phyloP scores from a whole-genome alignment of 1,140 invertebrate genomes.

The Caerostris extrusa region DNA sequence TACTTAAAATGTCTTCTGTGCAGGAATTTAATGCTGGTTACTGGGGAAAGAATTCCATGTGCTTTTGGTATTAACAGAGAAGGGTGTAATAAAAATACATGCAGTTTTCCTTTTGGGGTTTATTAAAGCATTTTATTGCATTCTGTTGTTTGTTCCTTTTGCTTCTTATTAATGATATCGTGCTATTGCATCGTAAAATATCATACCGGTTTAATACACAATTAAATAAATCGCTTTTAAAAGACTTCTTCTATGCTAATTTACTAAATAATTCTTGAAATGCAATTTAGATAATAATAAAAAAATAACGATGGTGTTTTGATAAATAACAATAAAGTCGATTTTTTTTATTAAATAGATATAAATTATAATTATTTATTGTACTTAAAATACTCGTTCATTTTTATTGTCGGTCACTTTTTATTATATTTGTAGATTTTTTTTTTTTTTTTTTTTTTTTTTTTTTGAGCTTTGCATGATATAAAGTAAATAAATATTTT shows the following conservation, averaged over 20 bases:
- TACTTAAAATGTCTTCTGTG: not conserved
- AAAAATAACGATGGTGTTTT: not conserved
- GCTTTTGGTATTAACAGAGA: not conserved
- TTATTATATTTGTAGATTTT: not conserved
- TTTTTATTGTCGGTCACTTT: too few species aligned
- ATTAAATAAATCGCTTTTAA: not conserved
- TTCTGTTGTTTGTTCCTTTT: slow-evolving; percentile 29
- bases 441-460: too few species aligned
- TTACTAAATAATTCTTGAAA: not conserved
- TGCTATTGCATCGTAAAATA: slow-evolving; percentile 23
- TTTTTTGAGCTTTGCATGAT: too few species aligned
- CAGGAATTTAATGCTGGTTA: slow-evolving; percentile 37
- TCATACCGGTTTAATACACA: not conserved
- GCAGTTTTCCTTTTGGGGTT: not conserved
- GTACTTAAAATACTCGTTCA: not conserved
- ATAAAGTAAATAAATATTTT: too few species aligned
- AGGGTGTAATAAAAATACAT: not conserved
- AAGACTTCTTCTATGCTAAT: not conserved
- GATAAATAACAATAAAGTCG: not conserved
- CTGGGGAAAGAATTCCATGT: not conserved
- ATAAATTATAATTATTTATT: not conserved
- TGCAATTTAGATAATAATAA: not conserved
- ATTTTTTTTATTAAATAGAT: not conserved
- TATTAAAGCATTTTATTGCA: slow-evolving; percentile 35
- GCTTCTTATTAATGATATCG: slow-evolving; percentile 31